A percentile compares a stretch with the other conserved stretches of the same genome.
Conservation (phyloP, 2,888 invertebrate genomes). For the Volucella inflata region DNA sequence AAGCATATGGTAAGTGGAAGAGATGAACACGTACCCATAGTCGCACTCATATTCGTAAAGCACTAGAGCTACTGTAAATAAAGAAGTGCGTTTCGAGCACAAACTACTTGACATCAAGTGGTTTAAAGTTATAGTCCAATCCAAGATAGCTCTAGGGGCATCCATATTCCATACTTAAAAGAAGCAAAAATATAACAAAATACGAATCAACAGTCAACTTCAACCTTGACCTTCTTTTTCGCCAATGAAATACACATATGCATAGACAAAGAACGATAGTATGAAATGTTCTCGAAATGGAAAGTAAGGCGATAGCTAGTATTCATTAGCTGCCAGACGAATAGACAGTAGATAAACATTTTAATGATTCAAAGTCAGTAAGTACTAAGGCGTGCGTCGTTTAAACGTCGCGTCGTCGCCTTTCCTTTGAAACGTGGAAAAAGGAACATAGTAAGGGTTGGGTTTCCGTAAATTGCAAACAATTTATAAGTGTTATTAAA, state of each 20-base stretch:
- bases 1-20: too few relatives aligned
- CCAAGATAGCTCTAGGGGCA: constrained; percentile 8
- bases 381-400: constrained; percentile 33
- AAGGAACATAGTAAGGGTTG: constrained; percentile 12
- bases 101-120: neutral
- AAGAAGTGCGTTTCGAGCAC: neutral
- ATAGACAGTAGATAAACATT: constrained; percentile 63
- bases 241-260: neutral
- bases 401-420: constrained; percentile 46
- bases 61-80: too few relatives aligned
- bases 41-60: too few relatives aligned
- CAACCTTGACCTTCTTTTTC: constrained; percentile 49
- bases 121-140: neutral
- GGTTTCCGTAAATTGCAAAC: constrained; percentile 44
- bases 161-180: neutral
- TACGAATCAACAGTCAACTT: constrained; percentile 25
- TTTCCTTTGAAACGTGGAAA: constrained; percentile 24
- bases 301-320: neutral
- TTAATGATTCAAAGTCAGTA: constrained; percentile 25
- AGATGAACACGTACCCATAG: too few relatives aligned
- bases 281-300: constrained; percentile 23
- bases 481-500: constrained; percentile 32
- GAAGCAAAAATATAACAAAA: neutral
- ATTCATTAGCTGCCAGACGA: constrained; percentile 23
- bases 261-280: neutral